These are phyloP conservation scores for Lithophane ornitopus DNA, from an alignment of 2,888 invertebrate species.

Conservation along the genomic window DNA sequence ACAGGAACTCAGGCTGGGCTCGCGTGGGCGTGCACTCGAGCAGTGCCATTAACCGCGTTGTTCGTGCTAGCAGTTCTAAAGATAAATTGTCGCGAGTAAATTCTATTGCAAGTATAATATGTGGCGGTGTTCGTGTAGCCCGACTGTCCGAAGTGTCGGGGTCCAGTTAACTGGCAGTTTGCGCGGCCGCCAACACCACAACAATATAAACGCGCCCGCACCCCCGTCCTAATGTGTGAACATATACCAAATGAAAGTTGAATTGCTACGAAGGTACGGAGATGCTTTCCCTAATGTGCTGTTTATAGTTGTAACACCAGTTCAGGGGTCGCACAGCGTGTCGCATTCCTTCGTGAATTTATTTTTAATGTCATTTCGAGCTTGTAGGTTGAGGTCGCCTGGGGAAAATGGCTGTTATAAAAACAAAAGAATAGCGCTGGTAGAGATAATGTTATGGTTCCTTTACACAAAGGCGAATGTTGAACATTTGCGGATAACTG, in stretches of 20 bases:
- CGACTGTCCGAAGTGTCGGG: constrained; percentile 60
- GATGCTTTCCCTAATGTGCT: constrained; percentile 68
- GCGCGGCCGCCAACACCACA: constrained; percentile 72
- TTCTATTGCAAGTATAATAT: constrained; percentile 73
- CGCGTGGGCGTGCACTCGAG: constrained; percentile 50
- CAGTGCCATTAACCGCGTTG: constrained; percentile 60
- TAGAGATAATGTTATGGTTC: constrained; percentile 40
- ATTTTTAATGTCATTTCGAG: constrained; percentile 59
- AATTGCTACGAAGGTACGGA: constrained; percentile 68
- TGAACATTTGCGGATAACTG: constrained; percentile 27
- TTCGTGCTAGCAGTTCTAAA: constrained; percentile 57
- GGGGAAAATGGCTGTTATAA: constrained; percentile 46
- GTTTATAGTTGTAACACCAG: constrained; percentile 68
- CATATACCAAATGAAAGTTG: constrained; percentile 73
- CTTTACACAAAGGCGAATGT: constrained; percentile 32
- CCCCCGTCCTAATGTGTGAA: constrained; percentile 72
- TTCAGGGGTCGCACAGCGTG: constrained; percentile 43
- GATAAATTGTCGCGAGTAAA: constrained; percentile 68
- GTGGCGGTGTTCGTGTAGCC: constrained; percentile 54
- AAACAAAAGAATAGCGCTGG: constrained; percentile 48
- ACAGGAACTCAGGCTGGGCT: constrained; percentile 25
- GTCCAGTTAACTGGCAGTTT: constrained; percentile 75
- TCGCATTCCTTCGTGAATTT: constrained; percentile 57
- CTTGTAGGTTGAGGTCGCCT: constrained; percentile 32
- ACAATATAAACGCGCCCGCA: constrained; percentile 76